A percentile compares a stretch with the other conserved stretches of the same genome.
Conservation (phyloP, 2,113 vertebrate genomes). For the Leptosomus discolor region DNA sequence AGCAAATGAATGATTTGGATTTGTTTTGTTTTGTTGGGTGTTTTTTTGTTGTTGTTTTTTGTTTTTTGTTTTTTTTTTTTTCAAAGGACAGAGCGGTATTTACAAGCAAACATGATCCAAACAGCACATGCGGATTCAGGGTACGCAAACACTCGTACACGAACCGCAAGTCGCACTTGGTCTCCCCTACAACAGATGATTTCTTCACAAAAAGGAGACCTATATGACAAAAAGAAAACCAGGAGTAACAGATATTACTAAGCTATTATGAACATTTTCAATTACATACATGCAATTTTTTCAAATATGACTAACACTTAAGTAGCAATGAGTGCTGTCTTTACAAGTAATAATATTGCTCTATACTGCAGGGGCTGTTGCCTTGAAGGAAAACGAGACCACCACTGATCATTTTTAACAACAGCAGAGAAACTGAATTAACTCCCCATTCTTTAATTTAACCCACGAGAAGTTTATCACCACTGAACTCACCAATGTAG, state of each 20-base stretch:
- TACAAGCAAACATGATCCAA: slow-evolving; percentile 99
- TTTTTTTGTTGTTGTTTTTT: not conserved
- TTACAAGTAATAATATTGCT: not conserved
- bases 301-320: not conserved
- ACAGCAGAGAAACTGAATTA: not conserved
- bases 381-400: not conserved
- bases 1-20: not conserved
- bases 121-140: slow-evolving; percentile 92
- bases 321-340: not conserved
- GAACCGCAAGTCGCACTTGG: slow-evolving; percentile 90
- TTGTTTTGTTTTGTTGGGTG: not conserved
- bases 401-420: not conserved
- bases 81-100: slow-evolving; percentile 94
- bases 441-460: not conserved
- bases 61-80: not conserved
- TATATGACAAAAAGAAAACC: slow-evolving; percentile 53
- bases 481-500: not conserved
- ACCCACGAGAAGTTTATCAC: not conserved
- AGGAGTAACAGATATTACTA: not conserved
- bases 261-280: not conserved
- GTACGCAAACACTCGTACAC: slow-evolving; percentile 89
- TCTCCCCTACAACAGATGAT: slow-evolving; percentile 93
- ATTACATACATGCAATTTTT: not conserved
- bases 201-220: slow-evolving; percentile 94
- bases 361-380: not conserved